Percentiles rank a stretch among this genome's conserved stretches.
Conservation (phyloP, 1,140 invertebrate genomes). For the Lamellibrachia luymesi region DNA sequence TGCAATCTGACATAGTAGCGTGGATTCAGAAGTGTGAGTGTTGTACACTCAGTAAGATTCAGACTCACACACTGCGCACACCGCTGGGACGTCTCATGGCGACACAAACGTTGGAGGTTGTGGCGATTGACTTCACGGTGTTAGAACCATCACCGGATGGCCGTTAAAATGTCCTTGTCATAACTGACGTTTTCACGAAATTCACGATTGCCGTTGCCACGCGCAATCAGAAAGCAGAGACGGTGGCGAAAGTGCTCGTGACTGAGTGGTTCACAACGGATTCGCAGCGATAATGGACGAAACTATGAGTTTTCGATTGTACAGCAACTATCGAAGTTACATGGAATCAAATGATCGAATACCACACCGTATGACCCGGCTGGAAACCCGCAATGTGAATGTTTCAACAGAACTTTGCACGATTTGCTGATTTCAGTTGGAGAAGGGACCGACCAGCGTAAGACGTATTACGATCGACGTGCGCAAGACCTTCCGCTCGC, state of each 20-base stretch:
- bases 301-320: no score
- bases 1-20: no score
- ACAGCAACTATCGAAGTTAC: no score
- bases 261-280: no score
- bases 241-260: no score
- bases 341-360: not conserved
- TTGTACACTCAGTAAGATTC: no score
- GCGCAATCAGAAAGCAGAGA: not conserved
- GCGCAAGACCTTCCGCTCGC: not conserved
- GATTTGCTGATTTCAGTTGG: conserved; percentile 30
- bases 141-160: not conserved
- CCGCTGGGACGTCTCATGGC: no score
- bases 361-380: conserved; percentile 40
- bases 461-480: no score
- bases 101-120: not conserved
- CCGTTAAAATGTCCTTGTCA: not conserved
- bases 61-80: no score
- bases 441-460: no score
- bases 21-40: no score
- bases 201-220: not conserved
- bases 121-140: conserved; percentile 8
- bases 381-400: conserved; percentile 37
- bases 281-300: no score
- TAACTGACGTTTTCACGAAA: conserved; percentile 7
- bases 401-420: conserved; percentile 36